Conservation (phyloP, 2,888 invertebrate genomes). For the Spodoptera exigua region DNA sequence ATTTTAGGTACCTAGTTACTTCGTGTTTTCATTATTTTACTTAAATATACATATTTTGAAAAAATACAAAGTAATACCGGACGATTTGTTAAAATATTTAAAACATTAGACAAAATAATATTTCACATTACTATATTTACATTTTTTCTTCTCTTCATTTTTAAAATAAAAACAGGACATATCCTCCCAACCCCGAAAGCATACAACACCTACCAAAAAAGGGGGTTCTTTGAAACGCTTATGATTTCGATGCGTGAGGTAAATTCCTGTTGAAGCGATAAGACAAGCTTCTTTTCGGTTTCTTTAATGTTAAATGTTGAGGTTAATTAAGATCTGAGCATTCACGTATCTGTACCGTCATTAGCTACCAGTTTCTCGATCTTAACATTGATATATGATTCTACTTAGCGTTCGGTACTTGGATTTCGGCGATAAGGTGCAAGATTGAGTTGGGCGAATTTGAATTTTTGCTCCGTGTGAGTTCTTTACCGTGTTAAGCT, state of each 20-base stretch:
- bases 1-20: no score
- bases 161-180: slow-evolving; percentile 4
- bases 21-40: no score
- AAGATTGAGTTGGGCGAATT: slow-evolving; percentile 37
- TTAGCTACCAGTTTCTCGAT: slow-evolving; percentile 59
- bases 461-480: slow-evolving; percentile 47
- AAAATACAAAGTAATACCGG: no score
- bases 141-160: no score
- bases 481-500: slow-evolving; percentile 20
- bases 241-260: slow-evolving; percentile 88
- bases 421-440: slow-evolving; percentile 30
- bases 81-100: no score
- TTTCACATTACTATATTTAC: no score
- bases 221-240: slow-evolving; percentile 86
- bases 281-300: slow-evolving; percentile 59
- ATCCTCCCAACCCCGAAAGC: slow-evolving; percentile 15
- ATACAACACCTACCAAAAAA: slow-evolving; percentile 51
- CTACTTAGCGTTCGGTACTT: slow-evolving; percentile 42
- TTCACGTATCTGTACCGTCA: slow-evolving; percentile 54
- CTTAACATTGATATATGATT: slow-evolving; percentile 49
- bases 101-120: no score
- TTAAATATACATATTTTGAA: no score
- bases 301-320: slow-evolving; percentile 71
- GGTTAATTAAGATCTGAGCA: slow-evolving; percentile 83
- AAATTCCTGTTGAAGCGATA: slow-evolving; percentile 71